Evolutionary conservation across 2,797 vertebrate species (phyloP), one percentile per base, ranked within the genome.

Genomic region (Oreortyx pictus): DNA sequence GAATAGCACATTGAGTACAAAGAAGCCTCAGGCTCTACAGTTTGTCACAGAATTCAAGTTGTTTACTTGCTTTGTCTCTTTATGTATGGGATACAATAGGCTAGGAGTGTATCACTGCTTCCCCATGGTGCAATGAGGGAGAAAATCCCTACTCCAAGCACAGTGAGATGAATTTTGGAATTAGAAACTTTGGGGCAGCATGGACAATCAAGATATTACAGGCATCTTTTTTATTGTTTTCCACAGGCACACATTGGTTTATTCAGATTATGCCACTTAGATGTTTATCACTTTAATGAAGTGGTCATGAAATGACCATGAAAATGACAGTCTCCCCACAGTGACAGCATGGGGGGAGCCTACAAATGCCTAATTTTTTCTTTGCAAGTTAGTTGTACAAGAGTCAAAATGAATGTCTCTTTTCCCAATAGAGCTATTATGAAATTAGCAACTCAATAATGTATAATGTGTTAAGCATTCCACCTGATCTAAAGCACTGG

Each of bases 61-160:
- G 1, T 37, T 84, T 16, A 31, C 14, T 89, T 4, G 1, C 4
- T 68, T 75, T 72, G 7, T n/a, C 8, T 14, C 3, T 59, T 76
- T 82, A 43, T 0, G 0, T 16, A 11, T 17, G 43, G 29, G 29
- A 75, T 5, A 31, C 0, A 3, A 50, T 39, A 37, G 61, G 3
- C 12, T 84, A 22, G 59, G 35, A 79, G 6, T 4, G 9, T 61
- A 1, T 22, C 11, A 71, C 44, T 1, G 2, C 0, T 0, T 31
- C 9, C 29, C 9, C 41, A 41, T 18, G 9, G 9, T 41, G 44
- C 24, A 7, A 14, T 14, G 44, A 25, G 14, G 7, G 62, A 18
- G 37, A 65, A 35, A 15, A 44, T 14, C 3, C 15, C 23, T 2
- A 0, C 16, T 14, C 25, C 14, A 29, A 44, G 7, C 3, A 23